Evolutionary conservation across 2,888 invertebrate genomes (phyloP).

Genomic region (Lycocerus yunnanus): DNA sequence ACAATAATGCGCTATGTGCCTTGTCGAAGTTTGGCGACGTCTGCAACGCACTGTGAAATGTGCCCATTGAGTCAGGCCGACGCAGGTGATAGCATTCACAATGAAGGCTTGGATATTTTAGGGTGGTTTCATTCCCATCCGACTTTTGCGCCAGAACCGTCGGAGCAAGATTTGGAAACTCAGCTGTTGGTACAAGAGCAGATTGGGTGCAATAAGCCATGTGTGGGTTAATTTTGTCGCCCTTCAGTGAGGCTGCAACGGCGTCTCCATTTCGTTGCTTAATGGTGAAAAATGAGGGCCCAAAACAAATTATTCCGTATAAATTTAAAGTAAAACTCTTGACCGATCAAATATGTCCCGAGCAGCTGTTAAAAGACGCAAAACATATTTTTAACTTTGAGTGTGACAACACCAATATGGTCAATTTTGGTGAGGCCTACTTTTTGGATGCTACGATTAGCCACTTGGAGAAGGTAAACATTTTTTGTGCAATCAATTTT

Average conservation of each 20-base stretch:
- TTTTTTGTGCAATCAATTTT: background rate
- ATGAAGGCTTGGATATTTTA: constrained; percentile 55
- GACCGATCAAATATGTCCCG: constrained; percentile 49
- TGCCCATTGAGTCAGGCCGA: constrained; percentile 71
- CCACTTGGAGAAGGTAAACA: constrained; percentile 61
- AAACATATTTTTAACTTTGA: constrained; percentile 46
- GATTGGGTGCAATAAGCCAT: constrained; percentile 61
- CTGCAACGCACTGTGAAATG: constrained; percentile 77
- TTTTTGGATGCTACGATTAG: constrained; percentile 60
- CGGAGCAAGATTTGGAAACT: constrained; percentile 68
- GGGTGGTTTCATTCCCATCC: constrained; percentile 86
- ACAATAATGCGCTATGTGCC: constrained; percentile 63
- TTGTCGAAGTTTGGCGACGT: constrained; percentile 67
- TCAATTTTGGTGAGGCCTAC: constrained; percentile 54
- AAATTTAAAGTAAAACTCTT: constrained; percentile 59
- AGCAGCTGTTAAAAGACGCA: constrained; percentile 53
- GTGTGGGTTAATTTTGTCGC: constrained; percentile 69
- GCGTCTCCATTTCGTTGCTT: constrained; percentile 65
- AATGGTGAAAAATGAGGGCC: constrained; percentile 55
- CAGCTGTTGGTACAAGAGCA: constrained; percentile 66
- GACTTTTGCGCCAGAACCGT: constrained; percentile 70
- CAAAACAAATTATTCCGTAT: constrained; percentile 57
- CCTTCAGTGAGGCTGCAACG: constrained; percentile 61
- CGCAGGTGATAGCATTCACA: constrained; percentile 63
- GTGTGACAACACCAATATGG: constrained; percentile 39